These are phyloP conservation scores for Camponotus pennsylvanicus DNA, from an alignment of 1,140 invertebrate species.

Conservation along the genomic window DNA sequence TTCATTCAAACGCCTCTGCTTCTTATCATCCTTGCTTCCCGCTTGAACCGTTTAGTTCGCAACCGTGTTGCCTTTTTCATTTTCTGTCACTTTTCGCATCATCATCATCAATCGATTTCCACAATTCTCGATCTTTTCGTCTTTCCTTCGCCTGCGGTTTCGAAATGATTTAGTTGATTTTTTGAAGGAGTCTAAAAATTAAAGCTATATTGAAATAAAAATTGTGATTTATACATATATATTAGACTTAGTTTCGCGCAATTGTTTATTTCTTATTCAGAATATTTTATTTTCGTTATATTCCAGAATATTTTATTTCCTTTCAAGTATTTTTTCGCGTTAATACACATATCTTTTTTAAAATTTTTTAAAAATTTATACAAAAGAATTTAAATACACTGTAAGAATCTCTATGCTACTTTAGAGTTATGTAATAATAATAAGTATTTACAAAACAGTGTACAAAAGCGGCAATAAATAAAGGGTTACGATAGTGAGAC, in stretches of 20 bases:
- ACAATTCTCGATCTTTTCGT: neutral
- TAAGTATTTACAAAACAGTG: neutral
- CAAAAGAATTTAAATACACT: too few species aligned
- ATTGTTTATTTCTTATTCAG: too few species aligned
- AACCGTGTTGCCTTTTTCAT: constrained; percentile 66
- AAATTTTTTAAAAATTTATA: neutral
- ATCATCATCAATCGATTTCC: constrained; percentile 13
- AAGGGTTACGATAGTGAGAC: neutral
- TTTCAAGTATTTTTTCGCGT: too few species aligned
- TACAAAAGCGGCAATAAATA: neutral
- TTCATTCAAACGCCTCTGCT: constrained; percentile 60
- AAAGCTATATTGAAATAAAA: too few species aligned
- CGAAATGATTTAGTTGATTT: neutral
- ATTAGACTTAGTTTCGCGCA: too few species aligned
- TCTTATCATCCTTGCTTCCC: constrained; percentile 42
- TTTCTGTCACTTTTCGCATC: constrained; percentile 67
- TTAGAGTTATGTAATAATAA: neutral
- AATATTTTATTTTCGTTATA: too few species aligned
- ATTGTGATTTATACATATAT: too few species aligned
- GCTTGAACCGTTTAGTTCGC: neutral
- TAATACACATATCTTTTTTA: too few species aligned
- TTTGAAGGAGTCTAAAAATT: neutral
- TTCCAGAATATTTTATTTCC: too few species aligned
- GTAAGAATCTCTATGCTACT: too few species aligned
- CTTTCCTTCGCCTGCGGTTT: neutral